Base-by-base conservation (phyloP, 2,888 invertebrate genomes). In the Drosophila emarginata region DNA sequence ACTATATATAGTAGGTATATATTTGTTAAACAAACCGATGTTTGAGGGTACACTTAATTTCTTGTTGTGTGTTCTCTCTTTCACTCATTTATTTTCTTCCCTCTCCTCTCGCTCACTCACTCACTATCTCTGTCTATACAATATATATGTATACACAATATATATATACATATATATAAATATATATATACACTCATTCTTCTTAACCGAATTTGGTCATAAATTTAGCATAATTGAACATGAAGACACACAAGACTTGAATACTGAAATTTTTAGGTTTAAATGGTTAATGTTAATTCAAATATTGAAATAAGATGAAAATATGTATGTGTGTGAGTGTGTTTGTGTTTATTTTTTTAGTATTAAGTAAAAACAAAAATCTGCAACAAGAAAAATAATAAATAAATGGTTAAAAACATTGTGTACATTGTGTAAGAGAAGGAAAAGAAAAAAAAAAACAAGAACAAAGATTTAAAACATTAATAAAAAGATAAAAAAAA, bases 171-270 rank as follows among this genome's bases (percentile, higher is more conserved):
- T 15, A 15, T 32, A 39, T 32, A 54, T 56, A 61, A 58, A 66
- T 39, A 57, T 39, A 60, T 61, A 59, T 40, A 50, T 61, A 70
- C 67, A 62, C 56, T 67, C 40, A 64, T 63, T 59, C 57, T 45
- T 45, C 45, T 45, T 45, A 21, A 45, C 45, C 45, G 45, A 45
- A 71, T 64, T 71, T 60, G 23, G 56, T 32, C 37, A 36, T n/a
- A 56, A 66, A 51, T 52, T 40, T 69, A 75, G 57, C 50, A 64
- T 72, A 70, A 72, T 74, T 78, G 50, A 32, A 66, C 57, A 67
- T 45, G 63, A 61, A 57, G 74, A 80, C 67, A 76, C 66, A 83
- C 78, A 86, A 85, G 83, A 82, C 81, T 87, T 85, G 72, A 87
- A 72, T 67, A 77, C 67, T 68, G 64, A 80, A 77, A 15, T 6